Conservation (phyloP, 2,888 invertebrate species). For the Callinectes sapidus region DNA sequence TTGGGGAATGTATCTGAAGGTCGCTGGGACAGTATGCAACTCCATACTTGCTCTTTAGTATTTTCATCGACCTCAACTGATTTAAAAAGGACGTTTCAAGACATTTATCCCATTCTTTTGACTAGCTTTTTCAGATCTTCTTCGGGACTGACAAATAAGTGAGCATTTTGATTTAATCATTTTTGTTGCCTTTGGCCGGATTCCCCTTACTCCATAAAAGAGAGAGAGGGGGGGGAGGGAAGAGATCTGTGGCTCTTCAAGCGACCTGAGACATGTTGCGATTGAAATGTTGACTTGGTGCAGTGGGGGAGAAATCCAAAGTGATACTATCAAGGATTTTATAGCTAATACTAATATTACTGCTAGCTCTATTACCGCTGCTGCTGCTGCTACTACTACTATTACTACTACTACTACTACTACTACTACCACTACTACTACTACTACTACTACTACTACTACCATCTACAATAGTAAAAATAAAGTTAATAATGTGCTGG, state of each 20-base stretch:
- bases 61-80: no score
- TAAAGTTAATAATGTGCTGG: background rate
- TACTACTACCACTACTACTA: background rate
- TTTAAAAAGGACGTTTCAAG: no score
- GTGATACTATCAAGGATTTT: background rate
- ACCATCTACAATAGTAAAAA: background rate
- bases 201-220: no score
- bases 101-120: no score
- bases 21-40: background rate
- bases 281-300: background rate
- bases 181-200: no score
- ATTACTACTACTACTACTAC: background rate
- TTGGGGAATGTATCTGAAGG: background rate
- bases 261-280: background rate
- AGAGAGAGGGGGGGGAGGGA: no score
- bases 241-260: background rate
- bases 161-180: no score
- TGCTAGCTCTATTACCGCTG: no score
- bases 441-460: background rate
- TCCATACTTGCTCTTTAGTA: no score
- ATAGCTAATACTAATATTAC: no score
- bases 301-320: background rate
- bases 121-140: no score
- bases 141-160: no score
- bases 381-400: background rate